Percentiles rank a stretch among this genome's conserved stretches.
phyloP scores from a whole-genome alignment of 2,797 vertebrate genomes.

The Melopsittacus undulatus region DNA sequence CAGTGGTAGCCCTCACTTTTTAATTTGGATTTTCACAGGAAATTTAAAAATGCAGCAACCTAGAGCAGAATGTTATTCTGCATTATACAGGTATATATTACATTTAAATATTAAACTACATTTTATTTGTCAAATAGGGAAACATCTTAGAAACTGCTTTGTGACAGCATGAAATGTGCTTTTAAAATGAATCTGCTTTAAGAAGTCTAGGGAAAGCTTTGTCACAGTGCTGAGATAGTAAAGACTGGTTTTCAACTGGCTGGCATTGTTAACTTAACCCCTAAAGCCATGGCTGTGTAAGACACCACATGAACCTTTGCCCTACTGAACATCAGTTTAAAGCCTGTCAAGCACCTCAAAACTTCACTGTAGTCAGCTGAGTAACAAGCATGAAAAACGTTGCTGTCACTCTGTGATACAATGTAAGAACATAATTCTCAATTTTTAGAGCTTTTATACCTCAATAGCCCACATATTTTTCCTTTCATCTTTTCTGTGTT shows the following conservation, averaged over 20 bases:
- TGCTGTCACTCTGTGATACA: not conserved
- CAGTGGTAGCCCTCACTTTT: not conserved
- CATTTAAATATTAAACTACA: not conserved
- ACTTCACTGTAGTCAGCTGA: not conserved
- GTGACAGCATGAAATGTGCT: not conserved
- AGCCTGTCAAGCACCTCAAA: not conserved
- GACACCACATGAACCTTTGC: not conserved
- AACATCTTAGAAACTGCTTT: not conserved
- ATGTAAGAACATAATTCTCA: not conserved
- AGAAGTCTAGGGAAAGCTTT: not conserved
- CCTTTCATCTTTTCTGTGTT: not conserved
- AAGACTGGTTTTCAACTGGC: not conserved
- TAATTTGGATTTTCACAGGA: not conserved
- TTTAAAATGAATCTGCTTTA: not conserved
- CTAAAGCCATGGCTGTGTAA: not conserved
- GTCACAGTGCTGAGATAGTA: not conserved
- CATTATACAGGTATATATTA: not conserved
- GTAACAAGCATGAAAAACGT: not conserved
- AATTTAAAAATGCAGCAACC: not conserved
- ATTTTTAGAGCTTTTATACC: not conserved
- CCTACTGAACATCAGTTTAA: not conserved
- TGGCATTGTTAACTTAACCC: not conserved
- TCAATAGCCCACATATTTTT: not conserved
- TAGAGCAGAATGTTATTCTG: not conserved
- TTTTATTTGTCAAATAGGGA: not conserved